Conservation (phyloP, 2,888 invertebrate species). For the Tipula lateralis region DNA sequence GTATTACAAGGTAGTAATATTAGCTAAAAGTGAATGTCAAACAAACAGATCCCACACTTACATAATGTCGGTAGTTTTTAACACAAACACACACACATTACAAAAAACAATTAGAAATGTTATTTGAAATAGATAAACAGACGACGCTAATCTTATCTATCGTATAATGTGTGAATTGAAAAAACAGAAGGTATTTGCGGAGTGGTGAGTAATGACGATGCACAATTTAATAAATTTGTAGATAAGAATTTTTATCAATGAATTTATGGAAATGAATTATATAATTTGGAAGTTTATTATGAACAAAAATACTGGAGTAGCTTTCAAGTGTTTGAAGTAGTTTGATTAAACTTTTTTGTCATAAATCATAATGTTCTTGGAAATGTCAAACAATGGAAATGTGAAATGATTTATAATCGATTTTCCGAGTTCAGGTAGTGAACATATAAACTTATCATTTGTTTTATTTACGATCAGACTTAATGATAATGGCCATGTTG, state of each 20-base stretch:
- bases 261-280: neutral
- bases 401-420: no score
- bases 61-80: no score
- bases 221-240: neutral
- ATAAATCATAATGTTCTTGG: neutral
- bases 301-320: neutral
- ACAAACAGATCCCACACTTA: no score
- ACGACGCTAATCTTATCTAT: neutral
- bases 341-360: no score
- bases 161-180: neutral
- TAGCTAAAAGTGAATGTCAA: no score
- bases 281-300: neutral
- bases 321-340: neutral
- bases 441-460: no score
- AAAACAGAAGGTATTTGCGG: neutral
- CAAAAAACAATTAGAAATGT: neutral
- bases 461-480: no score
- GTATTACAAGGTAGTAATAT: no score
- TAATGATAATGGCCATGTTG: no score
- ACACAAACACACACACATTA: no score
- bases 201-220: neutral
- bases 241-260: neutral
- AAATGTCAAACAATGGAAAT: neutral
- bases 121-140: neutral
- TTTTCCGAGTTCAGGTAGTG: no score